phyloP scores from a whole-genome alignment of 2,888 invertebrate genomes.

The Trachelus tabidus region DNA sequence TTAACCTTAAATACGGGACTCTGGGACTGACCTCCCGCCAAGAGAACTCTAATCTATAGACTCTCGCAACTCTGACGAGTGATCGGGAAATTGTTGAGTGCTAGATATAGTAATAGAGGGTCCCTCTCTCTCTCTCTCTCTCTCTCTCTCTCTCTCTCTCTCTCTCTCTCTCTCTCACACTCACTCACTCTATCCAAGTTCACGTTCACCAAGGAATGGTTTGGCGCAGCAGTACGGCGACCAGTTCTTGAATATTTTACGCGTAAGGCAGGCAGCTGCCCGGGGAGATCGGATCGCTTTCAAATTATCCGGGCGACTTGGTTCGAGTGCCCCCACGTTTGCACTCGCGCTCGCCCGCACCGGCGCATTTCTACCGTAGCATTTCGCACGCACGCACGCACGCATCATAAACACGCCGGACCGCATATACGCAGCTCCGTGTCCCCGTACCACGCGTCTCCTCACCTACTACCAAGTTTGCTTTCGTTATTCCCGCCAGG shows the following conservation, averaged over 20 bases:
- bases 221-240: slow-evolving; percentile 16
- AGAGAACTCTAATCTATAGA: slow-evolving; percentile 1
- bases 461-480: background rate
- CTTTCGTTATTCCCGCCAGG: background rate
- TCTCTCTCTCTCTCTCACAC: too few relatives aligned
- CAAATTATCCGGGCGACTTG: slow-evolving; percentile 65
- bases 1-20: slow-evolving; percentile 9
- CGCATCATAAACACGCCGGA: background rate
- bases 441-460: background rate
- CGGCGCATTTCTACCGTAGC: slow-evolving; percentile 9
- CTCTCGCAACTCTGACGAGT: slow-evolving; percentile 3
- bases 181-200: background rate
- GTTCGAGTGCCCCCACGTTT: slow-evolving; percentile 49
- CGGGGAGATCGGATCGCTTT: slow-evolving; percentile 63
- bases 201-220: background rate
- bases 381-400: slow-evolving; percentile 6
- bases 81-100: background rate
- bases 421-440: background rate
- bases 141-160: too few relatives aligned
- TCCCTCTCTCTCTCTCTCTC: too few relatives aligned
- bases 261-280: slow-evolving; percentile 65
- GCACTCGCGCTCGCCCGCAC: slow-evolving; percentile 16
- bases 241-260: slow-evolving; percentile 62
- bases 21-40: slow-evolving; percentile 22
- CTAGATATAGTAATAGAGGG: background rate